Percentiles rank a stretch among this genome's conserved stretches.
Conservation (phyloP, 2,113 vertebrate species). For the Salvelinus alpinus region DNA sequence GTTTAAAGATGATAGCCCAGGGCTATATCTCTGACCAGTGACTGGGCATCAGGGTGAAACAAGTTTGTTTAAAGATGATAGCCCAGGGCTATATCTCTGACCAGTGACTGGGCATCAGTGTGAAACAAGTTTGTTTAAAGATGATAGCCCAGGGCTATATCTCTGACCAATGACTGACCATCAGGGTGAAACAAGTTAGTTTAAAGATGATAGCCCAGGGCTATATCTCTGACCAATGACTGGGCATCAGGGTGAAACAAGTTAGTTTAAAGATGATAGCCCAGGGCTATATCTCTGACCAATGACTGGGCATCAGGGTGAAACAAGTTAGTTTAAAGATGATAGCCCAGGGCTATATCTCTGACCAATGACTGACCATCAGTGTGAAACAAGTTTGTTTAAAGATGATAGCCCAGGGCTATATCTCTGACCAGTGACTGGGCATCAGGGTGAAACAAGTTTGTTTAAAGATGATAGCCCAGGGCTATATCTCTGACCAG, state of each 20-base stretch:
- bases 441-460: slow-evolving; percentile 43
- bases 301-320: slow-evolving; percentile 27
- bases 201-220: slow-evolving; percentile 29
- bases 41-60: slow-evolving; percentile 37
- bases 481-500: slow-evolving; percentile 37
- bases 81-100: slow-evolving; percentile 33
- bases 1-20: slow-evolving; percentile 28
- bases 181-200: slow-evolving; percentile 48
- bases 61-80: slow-evolving; percentile 34
- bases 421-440: too few relatives aligned
- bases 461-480: slow-evolving; percentile 33
- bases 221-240: slow-evolving; percentile 33
- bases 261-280: too few relatives aligned
- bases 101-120: slow-evolving; percentile 18
- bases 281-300: too few relatives aligned
- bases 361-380: slow-evolving; percentile 31
- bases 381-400: not conserved
- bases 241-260: not conserved
- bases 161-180: too few relatives aligned
- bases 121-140: too few relatives aligned
- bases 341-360: slow-evolving; percentile 27
- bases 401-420: too few relatives aligned
- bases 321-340: slow-evolving; percentile 38
- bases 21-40: slow-evolving; percentile 35
- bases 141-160: too few relatives aligned